These are phyloP conservation scores for Hydrozoanthus gracilis DNA, from an alignment of 92 coral and sea anemone species.

Conservation along the genomic window DNA sequence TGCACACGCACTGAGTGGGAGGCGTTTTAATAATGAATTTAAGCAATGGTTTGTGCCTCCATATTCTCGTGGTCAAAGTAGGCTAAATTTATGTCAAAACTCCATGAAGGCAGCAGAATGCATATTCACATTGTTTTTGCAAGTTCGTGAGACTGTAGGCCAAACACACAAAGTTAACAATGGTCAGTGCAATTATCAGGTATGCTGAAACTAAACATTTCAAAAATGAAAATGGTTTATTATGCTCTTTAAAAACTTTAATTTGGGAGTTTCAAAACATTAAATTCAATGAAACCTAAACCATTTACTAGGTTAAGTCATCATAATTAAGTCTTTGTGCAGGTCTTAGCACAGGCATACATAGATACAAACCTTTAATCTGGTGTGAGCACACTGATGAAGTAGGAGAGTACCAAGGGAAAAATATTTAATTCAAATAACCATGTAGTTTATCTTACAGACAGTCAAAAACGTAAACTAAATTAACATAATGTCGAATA, in stretches of 20 bases:
- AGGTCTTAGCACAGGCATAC: not conserved
- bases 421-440: too few species aligned
- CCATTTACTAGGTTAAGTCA: too few species aligned
- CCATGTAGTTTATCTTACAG: too few species aligned
- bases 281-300: too few species aligned
- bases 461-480: not conserved
- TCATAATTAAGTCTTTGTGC: not conserved
- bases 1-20: constrained; percentile 63
- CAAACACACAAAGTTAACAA: not conserved
- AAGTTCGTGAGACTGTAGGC: not conserved
- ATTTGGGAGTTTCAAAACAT: too few species aligned
- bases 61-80: constrained; percentile 26
- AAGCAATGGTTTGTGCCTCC: constrained; percentile 46
- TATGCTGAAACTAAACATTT: not conserved
- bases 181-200: constrained; percentile 14
- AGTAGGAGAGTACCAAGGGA: not conserved
- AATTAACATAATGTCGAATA: not conserved
- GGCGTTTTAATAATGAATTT: constrained; percentile 46
- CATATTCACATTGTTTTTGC: not conserved
- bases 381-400: too few species aligned
- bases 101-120: constrained; percentile 24
- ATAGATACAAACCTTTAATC: too few species aligned
- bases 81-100: constrained; percentile 7
- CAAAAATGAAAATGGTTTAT: not conserved
- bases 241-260: not conserved